A percentile compares a stretch with the other conserved stretches of the same genome.
phyloP scores from a whole-genome alignment of 2,888 invertebrate species.

The Operophtera brumata region DNA sequence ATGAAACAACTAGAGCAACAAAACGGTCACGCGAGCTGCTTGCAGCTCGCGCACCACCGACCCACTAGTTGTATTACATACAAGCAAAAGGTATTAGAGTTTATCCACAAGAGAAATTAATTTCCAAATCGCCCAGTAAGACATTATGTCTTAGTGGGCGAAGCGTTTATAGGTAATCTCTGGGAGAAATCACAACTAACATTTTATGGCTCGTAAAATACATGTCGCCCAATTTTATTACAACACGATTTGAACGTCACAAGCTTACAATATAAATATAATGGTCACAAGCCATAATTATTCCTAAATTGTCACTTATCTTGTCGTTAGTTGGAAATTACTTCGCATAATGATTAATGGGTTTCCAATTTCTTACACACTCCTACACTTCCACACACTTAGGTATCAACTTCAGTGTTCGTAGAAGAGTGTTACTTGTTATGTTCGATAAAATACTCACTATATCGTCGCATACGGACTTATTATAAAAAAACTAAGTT shows the following conservation, averaged over 20 bases:
- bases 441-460: background rate
- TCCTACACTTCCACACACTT: no score
- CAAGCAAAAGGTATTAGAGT: background rate
- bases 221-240: slow-evolving; percentile 30
- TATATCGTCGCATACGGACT: no score
- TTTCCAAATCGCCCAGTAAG: background rate
- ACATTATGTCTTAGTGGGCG: no score
- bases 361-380: background rate
- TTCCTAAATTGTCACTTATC: slow-evolving; percentile 4
- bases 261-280: no score
- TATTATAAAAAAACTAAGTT: no score
- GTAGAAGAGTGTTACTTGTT: background rate
- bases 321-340: slow-evolving; percentile 1
- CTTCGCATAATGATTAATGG: slow-evolving; percentile 1
- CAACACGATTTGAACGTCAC: slow-evolving; percentile 21
- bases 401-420: background rate
- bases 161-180: slow-evolving; percentile 11
- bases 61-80: no score
- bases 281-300: no score
- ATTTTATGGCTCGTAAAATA: slow-evolving; percentile 30
- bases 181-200: slow-evolving; percentile 23
- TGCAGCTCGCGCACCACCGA: no score
- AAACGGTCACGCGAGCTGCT: no score
- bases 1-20: no score
- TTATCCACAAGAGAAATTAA: background rate